These are phyloP conservation scores for Pseudobourletiella spinata DNA, from an alignment of 1,140 invertebrate genomes.

Conservation along the genomic window DNA sequence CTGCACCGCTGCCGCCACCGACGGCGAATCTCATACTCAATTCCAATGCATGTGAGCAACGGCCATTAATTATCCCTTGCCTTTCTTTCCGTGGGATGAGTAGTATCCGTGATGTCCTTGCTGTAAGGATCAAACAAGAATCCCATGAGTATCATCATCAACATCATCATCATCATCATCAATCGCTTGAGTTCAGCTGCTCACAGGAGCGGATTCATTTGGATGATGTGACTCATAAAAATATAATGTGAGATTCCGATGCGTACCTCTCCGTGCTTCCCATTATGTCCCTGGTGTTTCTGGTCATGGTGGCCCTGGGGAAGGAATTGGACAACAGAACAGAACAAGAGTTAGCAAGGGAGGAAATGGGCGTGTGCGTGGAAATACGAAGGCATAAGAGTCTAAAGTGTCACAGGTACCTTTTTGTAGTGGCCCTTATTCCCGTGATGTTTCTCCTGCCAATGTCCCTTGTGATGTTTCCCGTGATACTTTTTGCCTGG, in stretches of 20 bases:
- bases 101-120: constrained; percentile 20
- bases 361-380: no score
- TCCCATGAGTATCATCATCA: no score
- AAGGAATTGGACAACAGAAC: neutral
- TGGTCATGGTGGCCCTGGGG: constrained; percentile 27
- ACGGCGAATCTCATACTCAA: no score
- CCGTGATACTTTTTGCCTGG: constrained; percentile 31
- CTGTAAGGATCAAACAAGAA: neutral
- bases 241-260: no score
- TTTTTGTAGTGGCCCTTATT: constrained; percentile 32
- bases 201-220: no score
- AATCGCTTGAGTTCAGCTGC: no score
- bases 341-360: neutral
- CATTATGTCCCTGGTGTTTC: constrained; percentile 22
- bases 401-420: no score
- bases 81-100: constrained; percentile 15
- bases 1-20: no score
- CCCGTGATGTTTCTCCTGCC: constrained; percentile 33
- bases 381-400: neutral
- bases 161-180: no score
- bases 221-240: no score
- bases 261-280: constrained; percentile 8
- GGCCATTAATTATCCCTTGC: neutral
- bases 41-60: neutral
- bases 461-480: constrained; percentile 30